These are phyloP conservation scores for Linepithema humile DNA, from an alignment of 1,140 invertebrate species.

Conservation along the genomic window DNA sequence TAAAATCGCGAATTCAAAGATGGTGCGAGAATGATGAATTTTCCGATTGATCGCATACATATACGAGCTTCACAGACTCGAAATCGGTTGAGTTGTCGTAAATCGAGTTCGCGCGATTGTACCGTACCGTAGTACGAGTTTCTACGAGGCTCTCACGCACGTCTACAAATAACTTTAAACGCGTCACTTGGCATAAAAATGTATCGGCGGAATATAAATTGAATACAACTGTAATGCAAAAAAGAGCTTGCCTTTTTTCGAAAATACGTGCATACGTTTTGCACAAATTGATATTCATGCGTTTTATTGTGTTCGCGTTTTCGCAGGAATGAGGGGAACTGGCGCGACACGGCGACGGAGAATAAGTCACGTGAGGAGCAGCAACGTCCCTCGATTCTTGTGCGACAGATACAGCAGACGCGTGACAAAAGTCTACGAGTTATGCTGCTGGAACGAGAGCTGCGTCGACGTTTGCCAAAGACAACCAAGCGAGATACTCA, in stretches of 20 bases:
- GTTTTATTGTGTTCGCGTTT: neutral
- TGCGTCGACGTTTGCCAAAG: conserved; percentile 19
- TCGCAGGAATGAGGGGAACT: neutral
- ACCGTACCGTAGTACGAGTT: conserved; percentile 9
- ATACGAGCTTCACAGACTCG: neutral
- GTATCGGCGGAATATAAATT: conserved; percentile 8
- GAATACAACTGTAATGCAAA: conserved; percentile 22
- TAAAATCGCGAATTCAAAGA: neutral
- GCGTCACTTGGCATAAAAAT: neutral
- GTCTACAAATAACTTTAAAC: conserved; percentile 19
- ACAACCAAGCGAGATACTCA: neutral
- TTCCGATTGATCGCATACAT: neutral
- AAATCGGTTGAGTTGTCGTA: neutral
- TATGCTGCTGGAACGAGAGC: conserved; percentile 53
- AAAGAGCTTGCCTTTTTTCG: neutral
- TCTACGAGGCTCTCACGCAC: neutral
- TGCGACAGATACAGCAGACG: conserved; percentile 58
- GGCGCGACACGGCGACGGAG: neutral
- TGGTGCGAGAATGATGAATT: neutral
- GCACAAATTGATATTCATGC: conserved; percentile 39
- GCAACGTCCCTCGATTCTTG: conserved; percentile 39
- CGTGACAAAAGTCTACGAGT: conserved; percentile 61
- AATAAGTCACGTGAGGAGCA: neutral
- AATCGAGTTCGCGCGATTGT: conserved; percentile 1
- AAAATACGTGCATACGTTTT: conserved; percentile 22